Base-by-base conservation (phyloP, 1,140 invertebrate genomes). In the Drosophila grimshawi region DNA sequence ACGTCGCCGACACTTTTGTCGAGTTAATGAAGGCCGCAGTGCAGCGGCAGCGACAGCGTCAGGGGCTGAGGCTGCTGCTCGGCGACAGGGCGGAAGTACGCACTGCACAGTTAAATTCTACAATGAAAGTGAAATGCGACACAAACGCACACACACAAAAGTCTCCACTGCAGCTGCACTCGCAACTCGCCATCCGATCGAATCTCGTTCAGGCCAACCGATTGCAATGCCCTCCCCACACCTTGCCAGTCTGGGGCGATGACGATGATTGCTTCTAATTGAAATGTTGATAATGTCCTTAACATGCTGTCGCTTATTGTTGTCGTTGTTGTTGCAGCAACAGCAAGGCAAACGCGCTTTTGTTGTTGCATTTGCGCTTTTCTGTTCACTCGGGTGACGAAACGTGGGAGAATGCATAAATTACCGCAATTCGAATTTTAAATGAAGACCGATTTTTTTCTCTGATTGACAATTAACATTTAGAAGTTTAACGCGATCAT, bases 231-330 rank as follows among this genome's bases (percentile, higher is more conserved):
- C 3, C 11, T 27, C n/a, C 29, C 10, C 32, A 8, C 27, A 33
- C 27, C 27, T 29, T 19, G 10, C 7, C n/a, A 6, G 7, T 56
- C 53, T 45, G 41, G 8, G 19, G 32, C 29, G 49, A 30, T 35
- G 43, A 33, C 57, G 71, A 80, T 86, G 83, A 89, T 89, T 89
- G 71, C 78, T 81, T 68, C 49, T 81, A 90, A 89, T 89, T 89
- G 85, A 85, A 89, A 89, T 89, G 86, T 85, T 89, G 85, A 85
- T 89, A 72, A 85, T 89, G 85, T 90, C 85, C 85, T 89, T 89
- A 89, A 76, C 78, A 73, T 85, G 71, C 10, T 43, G 75, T 56
- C 65, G 73, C 55, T 75, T 56, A 78, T 75, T 78, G 60, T 65
- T 64, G 51, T 64, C 35, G 59, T 41, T 71, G 46, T 53, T 66